These are phyloP conservation scores for Euura lappo DNA, from an alignment of 1,140 invertebrate genomes.

Conservation along the genomic window DNA sequence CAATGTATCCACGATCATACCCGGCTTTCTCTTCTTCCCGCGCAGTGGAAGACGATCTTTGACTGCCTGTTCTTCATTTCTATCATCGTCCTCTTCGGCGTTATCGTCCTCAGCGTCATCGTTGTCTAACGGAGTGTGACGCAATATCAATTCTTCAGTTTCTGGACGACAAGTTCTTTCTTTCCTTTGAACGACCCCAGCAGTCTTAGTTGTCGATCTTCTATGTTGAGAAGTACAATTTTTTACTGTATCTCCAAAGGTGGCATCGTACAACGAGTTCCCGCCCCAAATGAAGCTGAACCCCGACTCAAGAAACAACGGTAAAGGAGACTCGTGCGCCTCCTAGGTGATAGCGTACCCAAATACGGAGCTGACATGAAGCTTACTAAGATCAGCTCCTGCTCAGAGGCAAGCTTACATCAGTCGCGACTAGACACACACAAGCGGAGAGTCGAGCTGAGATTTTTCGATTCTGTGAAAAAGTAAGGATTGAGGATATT, in stretches of 20 bases:
- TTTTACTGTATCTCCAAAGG: conserved; percentile 55
- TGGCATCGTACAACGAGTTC: conserved; percentile 96
- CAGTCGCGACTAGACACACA: not conserved
- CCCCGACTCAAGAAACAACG: conserved; percentile 66
- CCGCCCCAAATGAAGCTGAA: conserved; percentile 93
- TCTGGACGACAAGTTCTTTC: no score
- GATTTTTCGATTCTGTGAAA: not conserved
- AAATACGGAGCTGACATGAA: not conserved
- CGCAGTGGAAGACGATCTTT: no score
- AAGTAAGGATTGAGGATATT: not conserved
- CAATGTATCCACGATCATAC: no score
- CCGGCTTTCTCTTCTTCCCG: no score
- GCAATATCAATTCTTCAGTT: no score
- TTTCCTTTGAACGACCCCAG: no score
- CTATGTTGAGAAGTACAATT: no score
- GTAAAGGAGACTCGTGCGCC: conserved; percentile 78
- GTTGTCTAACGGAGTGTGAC: no score
- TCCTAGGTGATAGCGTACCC: conserved; percentile 67
- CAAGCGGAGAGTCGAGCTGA: not conserved
- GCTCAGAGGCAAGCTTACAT: not conserved
- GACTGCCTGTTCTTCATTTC: no score
- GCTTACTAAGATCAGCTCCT: not conserved
- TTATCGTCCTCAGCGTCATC: no score
- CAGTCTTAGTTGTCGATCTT: no score
- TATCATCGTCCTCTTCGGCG: no score